These are phyloP conservation scores for Caenorhabditis panamensis DNA, from an alignment of 2,888 invertebrate species.

Conservation along the genomic window DNA sequence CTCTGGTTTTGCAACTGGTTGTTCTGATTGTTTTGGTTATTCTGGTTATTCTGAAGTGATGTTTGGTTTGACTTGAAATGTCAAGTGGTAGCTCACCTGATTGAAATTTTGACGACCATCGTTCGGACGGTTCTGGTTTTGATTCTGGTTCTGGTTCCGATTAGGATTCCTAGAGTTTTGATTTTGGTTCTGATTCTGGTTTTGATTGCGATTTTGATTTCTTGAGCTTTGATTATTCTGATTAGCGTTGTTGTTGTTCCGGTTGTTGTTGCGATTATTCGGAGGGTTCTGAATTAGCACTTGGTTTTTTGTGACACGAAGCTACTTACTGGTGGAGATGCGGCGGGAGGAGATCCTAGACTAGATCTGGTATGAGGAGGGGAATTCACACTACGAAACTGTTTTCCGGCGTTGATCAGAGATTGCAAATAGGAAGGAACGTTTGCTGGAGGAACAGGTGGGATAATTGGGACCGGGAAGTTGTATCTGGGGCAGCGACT, in stretches of 20 bases:
- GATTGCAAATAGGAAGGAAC: constrained; percentile 34
- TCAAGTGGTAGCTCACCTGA: constrained; percentile 19
- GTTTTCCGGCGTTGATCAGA: constrained; percentile 37
- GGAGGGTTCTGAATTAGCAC: constrained; percentile 21
- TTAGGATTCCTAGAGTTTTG: constrained; percentile 18
- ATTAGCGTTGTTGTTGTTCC: constrained; percentile 11
- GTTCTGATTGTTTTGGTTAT: constrained; percentile 46
- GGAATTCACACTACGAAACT: constrained; percentile 29
- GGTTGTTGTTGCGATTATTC: constrained; percentile 34
- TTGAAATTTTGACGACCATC: constrained; percentile 33
- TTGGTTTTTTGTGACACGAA: background rate
- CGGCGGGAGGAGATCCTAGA: constrained; percentile 46
- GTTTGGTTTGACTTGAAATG: background rate
- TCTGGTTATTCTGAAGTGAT: constrained; percentile 6
- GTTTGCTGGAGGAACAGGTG: constrained; percentile 23
- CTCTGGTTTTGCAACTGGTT: constrained; percentile 46
- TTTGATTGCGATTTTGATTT: constrained; percentile 1
- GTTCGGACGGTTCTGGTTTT: constrained; percentile 18
- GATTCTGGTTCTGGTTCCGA: constrained; percentile 23
- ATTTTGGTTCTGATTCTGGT: constrained; percentile 21
- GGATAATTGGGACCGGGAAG: constrained; percentile 27
- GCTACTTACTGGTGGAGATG: constrained; percentile 37
- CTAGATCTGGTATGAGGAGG: constrained; percentile 31
- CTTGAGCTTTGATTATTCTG: constrained; percentile 9
- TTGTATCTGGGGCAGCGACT: constrained; percentile 46